Conservation (phyloP, 2,113 vertebrate species). For the Pogona vitticeps region DNA sequence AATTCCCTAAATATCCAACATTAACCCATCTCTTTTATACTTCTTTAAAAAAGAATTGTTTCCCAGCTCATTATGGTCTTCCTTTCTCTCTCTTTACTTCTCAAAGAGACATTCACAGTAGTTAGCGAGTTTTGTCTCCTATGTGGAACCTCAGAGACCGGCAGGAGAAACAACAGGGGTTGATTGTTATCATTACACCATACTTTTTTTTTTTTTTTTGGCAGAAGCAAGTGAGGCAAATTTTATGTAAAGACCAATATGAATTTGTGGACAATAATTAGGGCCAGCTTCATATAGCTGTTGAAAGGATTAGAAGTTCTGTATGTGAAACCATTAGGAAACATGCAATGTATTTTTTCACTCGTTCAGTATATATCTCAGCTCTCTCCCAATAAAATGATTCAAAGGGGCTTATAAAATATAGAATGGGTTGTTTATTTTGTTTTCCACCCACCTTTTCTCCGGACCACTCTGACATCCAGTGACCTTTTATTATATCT, state of each 20-base stretch:
- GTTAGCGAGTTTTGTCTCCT: too few species aligned
- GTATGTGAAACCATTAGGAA: not conserved
- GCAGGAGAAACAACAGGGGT: too few species aligned
- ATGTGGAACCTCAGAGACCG: too few species aligned
- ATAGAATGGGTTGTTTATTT: not conserved
- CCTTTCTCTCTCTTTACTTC: not conserved
- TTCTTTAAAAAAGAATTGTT: too few species aligned
- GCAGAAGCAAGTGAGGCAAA: not conserved
- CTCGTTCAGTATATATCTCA: too few species aligned
- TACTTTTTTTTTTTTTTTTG: too few species aligned
- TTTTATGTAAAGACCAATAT: too few species aligned
- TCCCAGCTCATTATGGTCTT: not conserved
- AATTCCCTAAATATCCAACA: not conserved
- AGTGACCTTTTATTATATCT: not conserved
- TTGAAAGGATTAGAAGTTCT: conserved; percentile 1
- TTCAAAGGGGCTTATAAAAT: too few species aligned
- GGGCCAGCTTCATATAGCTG: not conserved
- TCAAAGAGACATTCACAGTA: too few species aligned
- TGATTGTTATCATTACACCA: too few species aligned
- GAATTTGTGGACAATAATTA: not conserved
- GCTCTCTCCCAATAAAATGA: too few species aligned
- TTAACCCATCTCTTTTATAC: too few species aligned
- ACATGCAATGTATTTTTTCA: not conserved
- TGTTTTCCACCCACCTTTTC: not conserved
- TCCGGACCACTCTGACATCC: not conserved